Conservation (phyloP, 1,140 invertebrate genomes). For the Cheumatopsyche charites region DNA sequence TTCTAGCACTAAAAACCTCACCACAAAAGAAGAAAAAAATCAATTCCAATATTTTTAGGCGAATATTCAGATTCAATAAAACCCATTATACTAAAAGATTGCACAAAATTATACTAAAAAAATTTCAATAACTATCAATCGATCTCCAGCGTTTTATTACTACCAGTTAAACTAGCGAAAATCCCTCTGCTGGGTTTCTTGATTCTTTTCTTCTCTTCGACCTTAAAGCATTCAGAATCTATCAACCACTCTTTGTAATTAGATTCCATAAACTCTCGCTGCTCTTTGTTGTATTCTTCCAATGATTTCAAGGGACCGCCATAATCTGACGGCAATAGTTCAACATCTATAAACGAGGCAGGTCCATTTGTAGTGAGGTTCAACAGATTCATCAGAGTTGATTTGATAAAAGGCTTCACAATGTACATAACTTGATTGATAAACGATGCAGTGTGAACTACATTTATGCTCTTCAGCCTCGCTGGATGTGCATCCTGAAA, state of each 20-base stretch:
- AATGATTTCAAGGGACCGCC: constrained; percentile 57
- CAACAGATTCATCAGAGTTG: constrained; percentile 62
- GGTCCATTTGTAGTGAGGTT: constrained; percentile 61
- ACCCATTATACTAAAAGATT: background rate
- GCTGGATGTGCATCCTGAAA: constrained; percentile 65
- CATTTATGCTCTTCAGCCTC: constrained; percentile 65
- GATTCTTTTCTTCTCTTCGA: constrained; percentile 60
- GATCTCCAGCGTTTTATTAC: constrained; percentile 58
- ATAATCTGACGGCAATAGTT: constrained; percentile 60
- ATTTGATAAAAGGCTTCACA: constrained; percentile 64
- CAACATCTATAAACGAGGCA: constrained; percentile 56
- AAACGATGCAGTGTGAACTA: constrained; percentile 66
- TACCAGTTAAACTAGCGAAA: constrained; percentile 58
- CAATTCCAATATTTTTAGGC: background rate
- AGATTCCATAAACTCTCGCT: constrained; percentile 58
- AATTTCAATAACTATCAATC: constrained; percentile 51
- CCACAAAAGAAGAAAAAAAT: background rate
- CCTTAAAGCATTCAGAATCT: constrained; percentile 58
- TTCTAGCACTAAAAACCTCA: constrained; percentile 1
- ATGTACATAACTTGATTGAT: constrained; percentile 68
- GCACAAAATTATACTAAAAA: background rate
- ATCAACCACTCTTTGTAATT: constrained; percentile 60
- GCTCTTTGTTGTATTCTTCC: constrained; percentile 58
- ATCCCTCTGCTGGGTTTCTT: constrained; percentile 60
- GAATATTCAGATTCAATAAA: background rate